Evolutionary conservation across 2,113 vertebrate genomes (phyloP).

Genomic region (Percina caprodes): DNA sequence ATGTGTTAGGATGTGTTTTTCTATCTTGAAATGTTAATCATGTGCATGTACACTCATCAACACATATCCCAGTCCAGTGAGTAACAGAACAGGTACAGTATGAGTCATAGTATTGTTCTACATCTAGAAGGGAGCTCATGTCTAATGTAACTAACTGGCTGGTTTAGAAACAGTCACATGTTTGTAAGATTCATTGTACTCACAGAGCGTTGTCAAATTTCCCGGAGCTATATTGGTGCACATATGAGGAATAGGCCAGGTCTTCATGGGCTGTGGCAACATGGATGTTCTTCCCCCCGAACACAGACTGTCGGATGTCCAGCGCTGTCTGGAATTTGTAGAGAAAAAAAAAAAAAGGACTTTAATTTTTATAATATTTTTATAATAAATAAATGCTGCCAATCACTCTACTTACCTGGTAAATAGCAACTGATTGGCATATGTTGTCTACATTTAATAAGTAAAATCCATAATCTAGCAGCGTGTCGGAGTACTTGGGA

Average conservation of each 20-base stretch:
- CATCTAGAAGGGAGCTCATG: conserved; percentile 2
- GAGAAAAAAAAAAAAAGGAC: neutral
- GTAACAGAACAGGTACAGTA: neutral
- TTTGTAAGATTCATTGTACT: conserved; percentile 77
- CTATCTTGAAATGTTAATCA: too few relatives aligned
- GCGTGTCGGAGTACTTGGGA: conserved; percentile 97
- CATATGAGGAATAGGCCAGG: conserved; percentile 97
- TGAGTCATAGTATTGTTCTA: conserved; percentile 23
- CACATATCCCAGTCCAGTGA: neutral
- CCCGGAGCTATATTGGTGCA: conserved; percentile 99
- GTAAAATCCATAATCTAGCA: conserved; percentile 99
- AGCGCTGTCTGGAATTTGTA: conserved; percentile 88
- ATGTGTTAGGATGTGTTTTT: too few relatives aligned
- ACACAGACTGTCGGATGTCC: conserved; percentile 98
- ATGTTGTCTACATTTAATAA: conserved; percentile 99
- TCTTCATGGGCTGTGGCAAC: conserved; percentile 98
- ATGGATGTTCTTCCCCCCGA: conserved; percentile 99
- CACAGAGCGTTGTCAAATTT: conserved; percentile 99
- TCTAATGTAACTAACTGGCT: conserved; percentile 21
- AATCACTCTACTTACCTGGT: conserved; percentile 87
- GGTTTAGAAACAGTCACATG: neutral
- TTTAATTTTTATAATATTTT: neutral
- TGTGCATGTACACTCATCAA: too few relatives aligned
- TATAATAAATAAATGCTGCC: fast-evolving
- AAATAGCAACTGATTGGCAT: conserved; percentile 98